Conservation (phyloP, 2,888 invertebrate genomes). For the Odontocolon sp. region DNA sequence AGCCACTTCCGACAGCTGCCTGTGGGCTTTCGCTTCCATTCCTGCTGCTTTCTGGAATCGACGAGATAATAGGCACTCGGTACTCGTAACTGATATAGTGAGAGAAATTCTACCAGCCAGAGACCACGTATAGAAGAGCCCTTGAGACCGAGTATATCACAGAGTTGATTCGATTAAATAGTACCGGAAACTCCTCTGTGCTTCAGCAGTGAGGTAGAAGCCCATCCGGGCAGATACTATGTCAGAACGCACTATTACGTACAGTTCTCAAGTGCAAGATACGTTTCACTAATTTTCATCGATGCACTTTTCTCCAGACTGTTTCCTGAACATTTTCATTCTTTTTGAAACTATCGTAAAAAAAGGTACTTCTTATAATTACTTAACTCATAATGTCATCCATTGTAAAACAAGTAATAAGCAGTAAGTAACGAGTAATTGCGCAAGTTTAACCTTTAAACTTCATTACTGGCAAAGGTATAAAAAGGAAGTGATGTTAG, state of each 20-base stretch:
- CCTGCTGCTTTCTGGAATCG: slow-evolving; percentile 7
- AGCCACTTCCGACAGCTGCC: slow-evolving; percentile 19
- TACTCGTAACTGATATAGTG: background rate
- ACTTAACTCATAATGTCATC: too few relatives aligned
- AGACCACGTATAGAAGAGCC: background rate
- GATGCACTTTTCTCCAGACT: background rate
- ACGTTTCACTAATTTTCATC: slow-evolving; percentile 3
- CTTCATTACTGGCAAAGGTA: too few relatives aligned
- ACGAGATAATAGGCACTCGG: slow-evolving; percentile 20
- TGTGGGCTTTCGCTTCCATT: background rate
- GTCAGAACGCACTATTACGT: background rate
- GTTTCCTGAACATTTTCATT: background rate
- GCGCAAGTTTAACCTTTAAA: background rate
- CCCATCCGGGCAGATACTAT: background rate
- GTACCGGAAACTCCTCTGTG: background rate
- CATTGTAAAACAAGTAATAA: too few relatives aligned
- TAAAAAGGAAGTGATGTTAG: background rate
- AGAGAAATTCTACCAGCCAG: background rate
- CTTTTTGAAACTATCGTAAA: background rate
- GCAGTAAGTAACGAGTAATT: background rate
- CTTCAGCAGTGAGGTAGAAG: background rate
- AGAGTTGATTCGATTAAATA: slow-evolving; percentile 32
- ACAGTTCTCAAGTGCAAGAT: background rate
- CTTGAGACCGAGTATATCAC: background rate
- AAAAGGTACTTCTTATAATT: too few relatives aligned